Evolutionary conservation across 2,888 invertebrate genomes (phyloP), one percentile per base, ranked within the genome.

Genomic region (Ptychoptera albimana): DNA sequence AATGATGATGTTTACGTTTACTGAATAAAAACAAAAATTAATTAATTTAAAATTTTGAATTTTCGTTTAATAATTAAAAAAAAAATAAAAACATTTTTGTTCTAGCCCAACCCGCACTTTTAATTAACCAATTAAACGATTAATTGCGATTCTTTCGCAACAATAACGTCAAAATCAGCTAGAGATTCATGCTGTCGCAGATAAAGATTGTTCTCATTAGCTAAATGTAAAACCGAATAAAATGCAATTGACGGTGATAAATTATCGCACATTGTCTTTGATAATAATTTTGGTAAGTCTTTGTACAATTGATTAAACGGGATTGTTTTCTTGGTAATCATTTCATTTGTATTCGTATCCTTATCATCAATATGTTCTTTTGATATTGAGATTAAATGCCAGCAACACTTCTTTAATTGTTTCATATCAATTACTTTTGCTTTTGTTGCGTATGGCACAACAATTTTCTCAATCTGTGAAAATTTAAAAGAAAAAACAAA

Each of bases 391-490:
- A 87, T 62, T 49, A 78, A 60, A 36, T 71, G 70, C 78, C 84
- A 85, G 49, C 87, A 79, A 43, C 75, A 72, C n/a, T 69, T 67
- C 59, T 91, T 91, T 38, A 91, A 62, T 57, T 77, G 79, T 55
- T 80, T 82, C 76, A 91, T 88, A 56, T 92, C 86, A 37, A 91
- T 76, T 46, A 81, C 83, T 58, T 91, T 91, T 6, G 91, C 85
- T 45, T 79, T 73, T 63, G 79, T 77, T 6, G 88, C 84, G 60
- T 85, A 89, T 0, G 78, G 75, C 48, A 91, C 80, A 54, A 79
- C 74, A 39, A 79, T 74, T 64, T 81, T 80, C 4, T 74, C 72
- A 6, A 81, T 74, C 79, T 81, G n/a, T n/a, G n/a, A n/a, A n/a
- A n/a, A n/a, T n/a, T n/a, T 57, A 38, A 56, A 57, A 45, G 37